A percentile compares a stretch with the other conserved stretches of the same genome.
Evolutionary conservation across 2,888 invertebrate genomes (phyloP).

Genomic region (Andrena marginata): DNA sequence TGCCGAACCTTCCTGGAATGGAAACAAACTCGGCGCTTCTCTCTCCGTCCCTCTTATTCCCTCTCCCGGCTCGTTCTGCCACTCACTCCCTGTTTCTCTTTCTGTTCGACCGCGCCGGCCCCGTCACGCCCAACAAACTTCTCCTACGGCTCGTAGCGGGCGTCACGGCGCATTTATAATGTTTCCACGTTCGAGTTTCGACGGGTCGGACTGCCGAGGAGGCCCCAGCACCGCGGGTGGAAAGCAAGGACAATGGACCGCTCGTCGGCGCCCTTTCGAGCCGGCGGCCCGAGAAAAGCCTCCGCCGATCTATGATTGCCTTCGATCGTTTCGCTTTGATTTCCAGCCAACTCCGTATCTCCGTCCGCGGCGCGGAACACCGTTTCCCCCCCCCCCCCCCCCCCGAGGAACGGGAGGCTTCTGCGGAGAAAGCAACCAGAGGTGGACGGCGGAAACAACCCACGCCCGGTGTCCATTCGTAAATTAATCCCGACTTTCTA

Average conservation of each 20-base stretch:
- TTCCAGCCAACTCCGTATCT: slow-evolving; percentile 15
- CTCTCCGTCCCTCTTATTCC: slow-evolving; percentile 31
- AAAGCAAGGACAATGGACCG: slow-evolving; percentile 67
- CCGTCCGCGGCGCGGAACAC: neutral
- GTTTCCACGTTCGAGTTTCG: slow-evolving; percentile 83
- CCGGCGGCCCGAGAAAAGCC: slow-evolving; percentile 40
- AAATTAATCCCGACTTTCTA: slow-evolving; percentile 37
- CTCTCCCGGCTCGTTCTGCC: neutral
- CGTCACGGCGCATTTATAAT: slow-evolving; percentile 84
- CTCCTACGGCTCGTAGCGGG: slow-evolving; percentile 72
- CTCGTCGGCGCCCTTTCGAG: slow-evolving; percentile 67
- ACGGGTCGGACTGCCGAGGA: slow-evolving; percentile 71
- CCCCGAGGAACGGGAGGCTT: neutral
- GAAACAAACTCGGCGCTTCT: slow-evolving; percentile 70
- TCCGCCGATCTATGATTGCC: slow-evolving; percentile 59
- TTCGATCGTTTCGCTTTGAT: slow-evolving; percentile 54
- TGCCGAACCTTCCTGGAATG: slow-evolving; percentile 81
- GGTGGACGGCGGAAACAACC: neutral
- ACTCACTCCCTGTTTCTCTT: slow-evolving; percentile 48
- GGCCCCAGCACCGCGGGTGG: slow-evolving; percentile 63
- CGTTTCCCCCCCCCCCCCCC: neutral
- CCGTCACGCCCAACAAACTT: slow-evolving; percentile 83
- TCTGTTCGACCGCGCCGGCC: slow-evolving; percentile 73
- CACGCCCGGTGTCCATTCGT: neutral
- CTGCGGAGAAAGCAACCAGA: neutral